phyloP scores from a whole-genome alignment of 1,140 invertebrate genomes.

The Pachypeltis micranthus region DNA sequence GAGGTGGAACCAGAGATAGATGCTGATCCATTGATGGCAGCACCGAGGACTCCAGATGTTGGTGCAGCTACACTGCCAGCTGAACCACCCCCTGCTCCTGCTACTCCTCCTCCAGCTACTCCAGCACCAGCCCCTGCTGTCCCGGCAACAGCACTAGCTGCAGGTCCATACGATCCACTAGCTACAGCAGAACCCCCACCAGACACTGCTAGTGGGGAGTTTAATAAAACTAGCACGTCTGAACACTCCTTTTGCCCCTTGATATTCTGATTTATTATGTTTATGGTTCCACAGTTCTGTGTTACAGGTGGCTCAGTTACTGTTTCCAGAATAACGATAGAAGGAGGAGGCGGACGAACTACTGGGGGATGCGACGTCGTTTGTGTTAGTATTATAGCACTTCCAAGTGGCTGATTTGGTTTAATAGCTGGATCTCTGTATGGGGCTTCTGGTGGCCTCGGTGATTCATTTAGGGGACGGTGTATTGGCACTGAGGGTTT shows the following conservation, averaged over 20 bases:
- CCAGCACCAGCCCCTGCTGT: slow-evolving; percentile 17
- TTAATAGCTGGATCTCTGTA: neutral
- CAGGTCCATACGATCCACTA: slow-evolving; percentile 5
- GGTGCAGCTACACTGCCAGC: neutral
- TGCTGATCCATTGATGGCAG: neutral
- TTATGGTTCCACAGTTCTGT: slow-evolving; percentile 13
- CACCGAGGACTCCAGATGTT: neutral
- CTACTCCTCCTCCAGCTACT: neutral
- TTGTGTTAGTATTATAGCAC: slow-evolving; percentile 17
- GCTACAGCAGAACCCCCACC: slow-evolving; percentile 10
- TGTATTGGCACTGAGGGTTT: slow-evolving; percentile 1
- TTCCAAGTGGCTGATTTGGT: slow-evolving; percentile 6
- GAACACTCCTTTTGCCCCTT: slow-evolving; percentile 13
- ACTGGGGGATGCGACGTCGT: neutral
- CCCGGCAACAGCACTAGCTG: slow-evolving; percentile 11
- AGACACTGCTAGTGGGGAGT: slow-evolving; percentile 14
- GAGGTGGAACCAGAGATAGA: neutral
- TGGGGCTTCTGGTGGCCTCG: neutral
- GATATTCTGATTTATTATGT: slow-evolving; percentile 1
- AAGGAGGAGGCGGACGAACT: slow-evolving; percentile 23
- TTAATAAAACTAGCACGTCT: slow-evolving; percentile 19
- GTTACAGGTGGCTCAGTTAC: neutral
- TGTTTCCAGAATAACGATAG: slow-evolving; percentile 24
- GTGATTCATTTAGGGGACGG: slow-evolving; percentile 1
- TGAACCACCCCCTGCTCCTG: neutral